Evolutionary conservation across 2,113 vertebrate species (phyloP).

Genomic region (Carassius auratus): DNA sequence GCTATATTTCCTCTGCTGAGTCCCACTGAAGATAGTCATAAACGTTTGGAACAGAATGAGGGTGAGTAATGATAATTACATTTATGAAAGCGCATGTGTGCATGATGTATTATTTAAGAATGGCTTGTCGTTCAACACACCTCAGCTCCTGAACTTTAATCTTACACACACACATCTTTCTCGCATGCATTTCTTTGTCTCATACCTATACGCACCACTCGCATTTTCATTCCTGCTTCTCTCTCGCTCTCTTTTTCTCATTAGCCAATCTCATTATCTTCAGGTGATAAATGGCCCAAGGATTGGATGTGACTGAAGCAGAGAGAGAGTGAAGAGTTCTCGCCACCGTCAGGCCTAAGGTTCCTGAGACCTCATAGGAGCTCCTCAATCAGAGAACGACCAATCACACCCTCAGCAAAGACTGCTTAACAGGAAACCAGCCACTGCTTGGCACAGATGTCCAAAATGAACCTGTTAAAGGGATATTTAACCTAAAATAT

Average conservation of each 20-base stretch:
- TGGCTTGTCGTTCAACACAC: not conserved
- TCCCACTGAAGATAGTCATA: not conserved
- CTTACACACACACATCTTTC: not conserved
- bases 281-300: constrained; percentile 40
- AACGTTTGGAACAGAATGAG: not conserved
- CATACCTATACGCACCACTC: not conserved
- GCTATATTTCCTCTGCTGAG: not conserved
- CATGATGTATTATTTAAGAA: not conserved
- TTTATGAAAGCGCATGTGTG: not conserved
- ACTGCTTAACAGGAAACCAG: not conserved
- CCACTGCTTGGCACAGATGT: not conserved
- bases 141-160: not conserved
- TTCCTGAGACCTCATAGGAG: not conserved
- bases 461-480: not conserved
- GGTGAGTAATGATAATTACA: not conserved
- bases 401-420: constrained; percentile 28
- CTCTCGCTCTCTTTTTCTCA: constrained; percentile 34
- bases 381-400: not conserved
- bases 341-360: not conserved
- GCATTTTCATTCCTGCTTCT: not conserved
- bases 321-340: constrained; percentile 11
- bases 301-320: constrained; percentile 40
- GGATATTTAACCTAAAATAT: not conserved
- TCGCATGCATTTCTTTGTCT: not conserved
- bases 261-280: constrained; percentile 49